Evolutionary conservation across 2,113 vertebrate genomes (phyloP).

Genomic region (Pelecanus crispus): DNA sequence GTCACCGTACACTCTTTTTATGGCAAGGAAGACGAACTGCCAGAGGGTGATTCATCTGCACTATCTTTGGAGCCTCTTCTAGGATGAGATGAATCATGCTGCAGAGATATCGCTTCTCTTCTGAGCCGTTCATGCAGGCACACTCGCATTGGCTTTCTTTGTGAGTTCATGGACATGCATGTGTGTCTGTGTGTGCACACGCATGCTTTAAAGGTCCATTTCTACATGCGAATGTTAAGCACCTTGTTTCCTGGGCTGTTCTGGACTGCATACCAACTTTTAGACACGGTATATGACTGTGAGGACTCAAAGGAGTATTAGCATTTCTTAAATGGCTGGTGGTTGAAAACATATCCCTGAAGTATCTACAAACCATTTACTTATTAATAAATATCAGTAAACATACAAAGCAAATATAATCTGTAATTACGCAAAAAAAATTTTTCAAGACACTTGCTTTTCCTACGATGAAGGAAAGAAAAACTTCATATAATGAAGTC

Average conservation of each 20-base stretch:
- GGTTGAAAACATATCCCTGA: neutral
- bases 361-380: neutral
- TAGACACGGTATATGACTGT: neutral
- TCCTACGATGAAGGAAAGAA: neutral
- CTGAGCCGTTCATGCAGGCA: neutral
- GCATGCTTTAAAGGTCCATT: neutral
- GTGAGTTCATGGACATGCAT: neutral
- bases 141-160: neutral
- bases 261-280: neutral
- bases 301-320: neutral
- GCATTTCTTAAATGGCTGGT: neutral
- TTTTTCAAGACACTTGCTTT: neutral
- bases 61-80: neutral
- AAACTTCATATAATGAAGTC: neutral
- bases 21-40: neutral
- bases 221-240: neutral
- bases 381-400: neutral
- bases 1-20: neutral
- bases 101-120: neutral
- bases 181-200: neutral
- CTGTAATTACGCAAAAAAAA: neutral
- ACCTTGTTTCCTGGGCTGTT: neutral
- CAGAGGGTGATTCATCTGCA: neutral
- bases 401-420: neutral
- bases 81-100: neutral